Evolutionary conservation across 2,113 vertebrate species (phyloP).

Genomic region (Alligator sinensis): DNA sequence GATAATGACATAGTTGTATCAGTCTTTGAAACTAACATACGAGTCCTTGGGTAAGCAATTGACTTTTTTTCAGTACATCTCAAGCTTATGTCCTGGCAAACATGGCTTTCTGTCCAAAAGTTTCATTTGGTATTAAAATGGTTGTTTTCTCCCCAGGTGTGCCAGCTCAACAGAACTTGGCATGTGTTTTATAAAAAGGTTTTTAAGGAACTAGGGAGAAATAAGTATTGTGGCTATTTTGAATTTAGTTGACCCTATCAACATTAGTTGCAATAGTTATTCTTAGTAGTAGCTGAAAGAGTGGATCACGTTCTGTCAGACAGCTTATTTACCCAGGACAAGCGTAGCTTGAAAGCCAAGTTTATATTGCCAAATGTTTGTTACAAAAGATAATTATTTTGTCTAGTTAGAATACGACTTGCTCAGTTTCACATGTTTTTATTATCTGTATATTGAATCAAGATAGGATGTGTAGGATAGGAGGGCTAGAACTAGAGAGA

Average conservation of each 20-base stretch:
- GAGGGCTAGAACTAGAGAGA: neutral
- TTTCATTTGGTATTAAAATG: neutral
- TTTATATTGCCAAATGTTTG: neutral
- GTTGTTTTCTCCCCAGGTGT: neutral
- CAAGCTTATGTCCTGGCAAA: neutral
- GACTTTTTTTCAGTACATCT: neutral
- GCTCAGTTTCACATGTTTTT: neutral
- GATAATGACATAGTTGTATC: constrained; percentile 99
- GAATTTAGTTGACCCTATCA: neutral
- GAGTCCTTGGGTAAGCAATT: constrained; percentile 94
- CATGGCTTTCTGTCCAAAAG: neutral
- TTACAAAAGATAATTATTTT: neutral
- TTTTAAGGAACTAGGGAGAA: constrained; percentile 2
- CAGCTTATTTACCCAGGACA: neutral
- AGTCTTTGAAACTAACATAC: constrained; percentile 99
- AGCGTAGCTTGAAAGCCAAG: neutral
- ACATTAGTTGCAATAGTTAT: neutral
- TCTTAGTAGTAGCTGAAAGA: neutral
- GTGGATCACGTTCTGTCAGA: neutral
- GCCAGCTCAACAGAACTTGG: neutral
- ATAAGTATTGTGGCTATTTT: neutral
- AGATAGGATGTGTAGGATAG: neutral
- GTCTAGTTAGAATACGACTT: neutral
- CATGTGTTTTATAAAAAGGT: neutral
- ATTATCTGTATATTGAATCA: neutral